Evolutionary conservation across 1,140 invertebrate species (phyloP), one percentile per base, ranked within the genome.

Genomic region (Anoplolepis gracilipes): DNA sequence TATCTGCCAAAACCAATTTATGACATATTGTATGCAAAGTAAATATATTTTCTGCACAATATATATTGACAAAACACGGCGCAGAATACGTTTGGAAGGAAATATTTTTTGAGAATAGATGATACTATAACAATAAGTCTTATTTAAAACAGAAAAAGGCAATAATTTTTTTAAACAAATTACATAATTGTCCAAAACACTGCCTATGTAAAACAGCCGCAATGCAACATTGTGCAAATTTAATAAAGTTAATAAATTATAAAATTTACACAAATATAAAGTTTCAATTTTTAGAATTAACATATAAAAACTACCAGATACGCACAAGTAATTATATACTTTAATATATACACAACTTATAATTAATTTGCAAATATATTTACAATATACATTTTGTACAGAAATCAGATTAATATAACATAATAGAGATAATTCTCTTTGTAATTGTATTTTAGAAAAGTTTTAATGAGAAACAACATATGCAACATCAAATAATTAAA

Each of bases 1-100:
- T 97, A 98, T 94, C 95, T 98, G 88, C 97, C 97, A 7, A 96
- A 96, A 87, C 96, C 97, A n/a, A 95, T 97, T 76, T 97, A 97
- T 91, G 97, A 97, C 87, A 96, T 96, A 85, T 90, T 97, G 28
- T 97, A 97, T 91, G 90, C 95, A 19, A 95, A 96, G 79, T 94
- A 85, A 93, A 61, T 59, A 19, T 49, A 42, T 11, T 53, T 72
- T 5, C 16, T 79, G 33, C 13, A 22, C 16, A 7, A 77, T 13
- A 73, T 25, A 19, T 19, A 39, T 19, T 30, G n/a, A 70, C 10
- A 2, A 39, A 59, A 30, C 33, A 55, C 39, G 16, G 22, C 30
- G 39, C 25, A 46, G 11, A 42, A 82, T 46, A 46, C 4, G 42
- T 61, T 59, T 73, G 36, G 39, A 39, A 57, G n/a, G 19, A 13